phyloP scores from a whole-genome alignment of 2,113 vertebrate genomes.

The Thalassoma bifasciatum region DNA sequence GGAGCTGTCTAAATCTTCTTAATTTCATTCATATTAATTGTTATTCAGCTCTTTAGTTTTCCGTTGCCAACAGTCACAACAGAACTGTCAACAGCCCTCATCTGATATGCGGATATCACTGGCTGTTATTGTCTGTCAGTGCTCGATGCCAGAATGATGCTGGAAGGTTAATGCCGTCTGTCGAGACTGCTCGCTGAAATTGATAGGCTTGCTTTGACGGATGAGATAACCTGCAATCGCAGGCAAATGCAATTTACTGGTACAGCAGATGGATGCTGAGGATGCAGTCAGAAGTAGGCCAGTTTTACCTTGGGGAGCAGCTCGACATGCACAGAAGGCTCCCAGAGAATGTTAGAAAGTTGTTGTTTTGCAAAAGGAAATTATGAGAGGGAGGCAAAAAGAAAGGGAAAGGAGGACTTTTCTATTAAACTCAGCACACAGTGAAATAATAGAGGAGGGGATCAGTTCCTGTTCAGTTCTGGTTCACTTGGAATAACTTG shows the following conservation, averaged over 20 bases:
- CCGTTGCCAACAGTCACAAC: constrained; percentile 40
- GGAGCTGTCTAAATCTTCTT: constrained; percentile 1
- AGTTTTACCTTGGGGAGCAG: constrained; percentile 71
- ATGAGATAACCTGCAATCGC: constrained; percentile 71
- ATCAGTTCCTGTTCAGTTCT: constrained; percentile 22
- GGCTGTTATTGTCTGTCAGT: constrained; percentile 63
- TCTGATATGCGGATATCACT: constrained; percentile 60
- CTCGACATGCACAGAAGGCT: constrained; percentile 51
- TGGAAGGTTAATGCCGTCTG: constrained; percentile 72
- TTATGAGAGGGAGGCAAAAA: constrained; percentile 28
- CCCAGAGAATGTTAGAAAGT: constrained; percentile 57
- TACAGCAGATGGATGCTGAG: constrained; percentile 73
- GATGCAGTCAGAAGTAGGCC: constrained; percentile 73
- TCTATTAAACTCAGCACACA: constrained; percentile 22
- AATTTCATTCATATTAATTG: constrained; percentile 28
- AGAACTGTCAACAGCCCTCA: constrained; percentile 34
- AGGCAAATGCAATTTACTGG: constrained; percentile 71
- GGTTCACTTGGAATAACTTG: constrained; percentile 3
- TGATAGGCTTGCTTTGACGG: constrained; percentile 74
- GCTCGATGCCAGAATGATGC: constrained; percentile 58
- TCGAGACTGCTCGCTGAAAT: constrained; percentile 62
- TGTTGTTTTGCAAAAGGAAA: constrained; percentile 64
- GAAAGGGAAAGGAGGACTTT: constrained; percentile 12
- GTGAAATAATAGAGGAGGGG: constrained; percentile 26
- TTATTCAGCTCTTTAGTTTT: constrained; percentile 28